A percentile compares a stretch with the other conserved stretches of the same genome.
Evolutionary conservation across 2,113 vertebrate species (phyloP).

Genomic region (Peucedramus taeniatus): DNA sequence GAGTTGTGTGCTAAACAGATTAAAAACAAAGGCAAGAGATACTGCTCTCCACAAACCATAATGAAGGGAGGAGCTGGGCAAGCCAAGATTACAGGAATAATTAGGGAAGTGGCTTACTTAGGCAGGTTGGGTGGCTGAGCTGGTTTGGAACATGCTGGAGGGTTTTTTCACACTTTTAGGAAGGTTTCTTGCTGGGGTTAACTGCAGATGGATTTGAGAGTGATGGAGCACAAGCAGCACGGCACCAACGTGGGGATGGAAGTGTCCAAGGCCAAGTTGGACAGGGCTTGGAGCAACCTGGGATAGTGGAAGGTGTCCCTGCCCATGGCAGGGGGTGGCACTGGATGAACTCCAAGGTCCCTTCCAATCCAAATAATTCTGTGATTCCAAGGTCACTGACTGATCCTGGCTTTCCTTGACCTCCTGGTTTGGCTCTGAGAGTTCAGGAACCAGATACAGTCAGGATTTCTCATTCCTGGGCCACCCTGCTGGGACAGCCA

Average conservation of each 20-base stretch:
- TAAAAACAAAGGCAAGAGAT: background rate
- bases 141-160: background rate
- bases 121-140: background rate
- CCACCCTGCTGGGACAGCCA: background rate
- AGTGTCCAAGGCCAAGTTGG: background rate
- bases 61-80: background rate
- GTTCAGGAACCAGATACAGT: background rate
- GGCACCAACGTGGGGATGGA: background rate
- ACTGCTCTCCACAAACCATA: background rate
- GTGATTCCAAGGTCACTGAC: background rate
- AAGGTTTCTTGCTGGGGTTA: background rate
- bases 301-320: background rate
- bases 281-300: background rate
- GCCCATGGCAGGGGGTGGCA: rapidly evolving
- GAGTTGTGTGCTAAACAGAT: background rate
- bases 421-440: background rate
- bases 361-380: background rate
- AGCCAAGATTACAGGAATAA: background rate
- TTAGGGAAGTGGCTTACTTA: background rate
- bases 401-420: background rate
- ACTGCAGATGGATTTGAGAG: background rate
- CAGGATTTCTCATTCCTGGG: background rate
- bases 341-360: background rate
- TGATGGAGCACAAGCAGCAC: background rate
- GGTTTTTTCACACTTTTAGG: background rate